These are phyloP conservation scores for Periplaneta americana DNA, from an alignment of 1,140 invertebrate species.

Conservation along the genomic window DNA sequence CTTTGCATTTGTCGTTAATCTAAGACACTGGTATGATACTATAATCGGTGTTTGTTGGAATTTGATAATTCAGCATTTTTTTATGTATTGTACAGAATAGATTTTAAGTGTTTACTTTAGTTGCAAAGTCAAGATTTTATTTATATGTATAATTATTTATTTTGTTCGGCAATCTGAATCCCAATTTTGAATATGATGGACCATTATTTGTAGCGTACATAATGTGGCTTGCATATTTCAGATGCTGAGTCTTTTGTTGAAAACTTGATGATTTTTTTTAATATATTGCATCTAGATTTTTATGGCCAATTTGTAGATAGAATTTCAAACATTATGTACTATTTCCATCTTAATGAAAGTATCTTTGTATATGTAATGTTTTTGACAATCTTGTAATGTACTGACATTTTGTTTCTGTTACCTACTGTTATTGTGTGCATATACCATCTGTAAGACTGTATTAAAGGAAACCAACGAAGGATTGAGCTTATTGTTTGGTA, in stretches of 20 bases:
- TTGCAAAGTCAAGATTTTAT: too few relatives aligned
- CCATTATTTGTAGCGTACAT: not conserved
- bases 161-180: too few relatives aligned
- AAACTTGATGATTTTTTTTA: not conserved
- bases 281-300: not conserved
- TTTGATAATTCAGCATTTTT: too few relatives aligned
- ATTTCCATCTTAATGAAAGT: not conserved
- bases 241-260: not conserved
- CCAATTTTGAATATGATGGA: too few relatives aligned
- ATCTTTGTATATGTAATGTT: not conserved
- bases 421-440: too few relatives aligned
- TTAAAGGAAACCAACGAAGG: not conserved
- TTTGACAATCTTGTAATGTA: not conserved
- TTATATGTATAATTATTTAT: too few relatives aligned
- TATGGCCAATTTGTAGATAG: not conserved
- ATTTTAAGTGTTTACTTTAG: too few relatives aligned
- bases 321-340: not conserved
- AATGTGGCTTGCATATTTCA: not conserved
- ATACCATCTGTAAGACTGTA: not conserved
- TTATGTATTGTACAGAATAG: too few relatives aligned
- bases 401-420: not conserved
- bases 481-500: not conserved
- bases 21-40: too few relatives aligned
- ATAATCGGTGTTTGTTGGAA: too few relatives aligned
- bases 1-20: too few relatives aligned